phyloP scores from a whole-genome alignment of 1,140 invertebrate genomes.

The Chionoecetes opilio region DNA sequence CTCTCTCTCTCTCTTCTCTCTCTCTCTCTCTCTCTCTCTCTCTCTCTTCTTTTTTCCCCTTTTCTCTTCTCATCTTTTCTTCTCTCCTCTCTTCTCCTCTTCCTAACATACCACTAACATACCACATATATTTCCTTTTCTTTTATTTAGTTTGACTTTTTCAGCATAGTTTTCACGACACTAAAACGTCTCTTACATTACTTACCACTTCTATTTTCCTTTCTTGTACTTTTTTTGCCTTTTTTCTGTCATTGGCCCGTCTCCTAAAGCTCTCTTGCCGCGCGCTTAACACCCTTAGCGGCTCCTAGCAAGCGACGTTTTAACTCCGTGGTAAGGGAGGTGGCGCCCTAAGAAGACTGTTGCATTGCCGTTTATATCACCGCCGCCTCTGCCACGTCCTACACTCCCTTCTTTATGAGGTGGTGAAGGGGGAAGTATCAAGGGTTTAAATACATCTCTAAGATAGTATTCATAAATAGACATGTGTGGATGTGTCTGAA shows the following conservation, averaged over 20 bases:
- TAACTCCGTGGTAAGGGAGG: not conserved
- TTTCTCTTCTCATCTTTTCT: not conserved
- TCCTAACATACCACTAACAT: too few species aligned
- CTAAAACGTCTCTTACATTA: too few species aligned
- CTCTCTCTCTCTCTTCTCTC: not conserved
- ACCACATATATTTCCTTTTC: too few species aligned
- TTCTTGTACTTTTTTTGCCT: too few species aligned
- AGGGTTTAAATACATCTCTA: not conserved
- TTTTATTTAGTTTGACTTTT: not conserved
- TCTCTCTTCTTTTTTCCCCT: not conserved
- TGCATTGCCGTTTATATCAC: not conserved
- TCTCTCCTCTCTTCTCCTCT: too few species aligned
- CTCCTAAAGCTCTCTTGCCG: not conserved
- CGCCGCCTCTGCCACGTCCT: not conserved
- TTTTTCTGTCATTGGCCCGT: not conserved
- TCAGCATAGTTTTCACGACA: too few species aligned
- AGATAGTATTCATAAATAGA: not conserved
- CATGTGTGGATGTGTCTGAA: not conserved
- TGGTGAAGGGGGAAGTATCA: not conserved
- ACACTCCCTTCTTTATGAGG: not conserved
- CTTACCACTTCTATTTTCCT: too few species aligned
- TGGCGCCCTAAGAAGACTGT: not conserved
- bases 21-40: not conserved
- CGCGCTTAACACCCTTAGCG: not conserved
- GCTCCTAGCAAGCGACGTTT: not conserved